Evolutionary conservation across 2,888 invertebrate genomes (phyloP).

Genomic region (Pecten maximus): DNA sequence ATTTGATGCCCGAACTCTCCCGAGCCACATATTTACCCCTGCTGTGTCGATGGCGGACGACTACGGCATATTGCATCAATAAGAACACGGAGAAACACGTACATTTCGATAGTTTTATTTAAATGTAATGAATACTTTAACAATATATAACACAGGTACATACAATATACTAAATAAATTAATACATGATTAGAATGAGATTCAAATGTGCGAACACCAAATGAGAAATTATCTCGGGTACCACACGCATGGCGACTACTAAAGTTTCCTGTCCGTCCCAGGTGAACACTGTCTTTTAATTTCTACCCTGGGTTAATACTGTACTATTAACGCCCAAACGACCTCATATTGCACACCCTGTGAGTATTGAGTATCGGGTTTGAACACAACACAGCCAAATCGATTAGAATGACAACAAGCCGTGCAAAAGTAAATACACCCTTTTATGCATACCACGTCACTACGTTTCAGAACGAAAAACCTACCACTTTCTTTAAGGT

Average conservation of each 20-base stretch:
- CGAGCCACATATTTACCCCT: too few species aligned
- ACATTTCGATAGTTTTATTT: not conserved
- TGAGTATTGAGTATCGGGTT: not conserved
- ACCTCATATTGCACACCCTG: not conserved
- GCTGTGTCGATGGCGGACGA: too few species aligned
- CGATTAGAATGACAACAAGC: too few species aligned
- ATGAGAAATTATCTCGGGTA: not conserved
- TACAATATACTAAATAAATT: not conserved
- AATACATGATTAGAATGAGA: not conserved
- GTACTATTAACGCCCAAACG: not conserved
- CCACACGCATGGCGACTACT: too few species aligned
- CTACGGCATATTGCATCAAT: too few species aligned
- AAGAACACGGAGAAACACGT: not conserved
- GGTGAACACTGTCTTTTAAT: not conserved
- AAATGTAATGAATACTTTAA: not conserved
- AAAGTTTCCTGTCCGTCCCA: not conserved
- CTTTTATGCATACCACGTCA: too few species aligned
- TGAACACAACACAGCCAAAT: not conserved
- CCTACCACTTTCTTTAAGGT: too few species aligned
- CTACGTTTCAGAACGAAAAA: too few species aligned
- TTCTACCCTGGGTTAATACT: not conserved
- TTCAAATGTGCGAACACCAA: not conserved
- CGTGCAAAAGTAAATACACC: too few species aligned
- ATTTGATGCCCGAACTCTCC: too few species aligned
- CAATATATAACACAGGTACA: not conserved